phyloP scores from a whole-genome alignment of 2,888 invertebrate species.

The Leptarthrus brevirostris region DNA sequence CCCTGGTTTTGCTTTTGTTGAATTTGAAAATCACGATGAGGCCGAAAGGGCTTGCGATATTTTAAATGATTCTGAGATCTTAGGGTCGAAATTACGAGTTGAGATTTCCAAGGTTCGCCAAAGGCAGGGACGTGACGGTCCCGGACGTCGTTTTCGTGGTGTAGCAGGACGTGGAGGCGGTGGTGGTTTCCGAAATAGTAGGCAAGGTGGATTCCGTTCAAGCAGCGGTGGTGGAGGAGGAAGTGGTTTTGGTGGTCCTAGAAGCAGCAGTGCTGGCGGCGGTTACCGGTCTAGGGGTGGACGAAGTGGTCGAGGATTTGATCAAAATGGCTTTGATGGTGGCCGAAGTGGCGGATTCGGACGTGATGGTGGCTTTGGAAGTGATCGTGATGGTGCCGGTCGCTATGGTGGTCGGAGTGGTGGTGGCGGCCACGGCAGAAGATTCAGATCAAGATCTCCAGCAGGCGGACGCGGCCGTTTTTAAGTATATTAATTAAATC shows the following conservation, averaged over 20 bases:
- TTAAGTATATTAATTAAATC: constrained; percentile 4
- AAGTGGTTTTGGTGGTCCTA: constrained; percentile 66
- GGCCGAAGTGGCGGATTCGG: constrained; percentile 45
- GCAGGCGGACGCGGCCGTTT: constrained; percentile 59
- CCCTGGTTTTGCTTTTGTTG: constrained; percentile 93
- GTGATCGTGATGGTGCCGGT: constrained; percentile 65
- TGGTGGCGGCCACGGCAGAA: constrained; percentile 50
- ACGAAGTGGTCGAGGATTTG: constrained; percentile 60
- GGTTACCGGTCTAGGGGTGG: constrained; percentile 69
- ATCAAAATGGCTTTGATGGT: constrained; percentile 52
- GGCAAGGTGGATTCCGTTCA: constrained; percentile 69
- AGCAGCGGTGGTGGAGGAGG: constrained; percentile 71
- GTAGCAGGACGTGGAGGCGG: constrained; percentile 69
- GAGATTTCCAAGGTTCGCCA: constrained; percentile 87
- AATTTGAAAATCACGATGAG: constrained; percentile 88
- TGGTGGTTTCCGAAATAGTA: constrained; percentile 68
- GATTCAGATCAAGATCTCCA: constrained; percentile 65
- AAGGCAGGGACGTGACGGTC: constrained; percentile 74
- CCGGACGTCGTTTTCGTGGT: constrained; percentile 72
- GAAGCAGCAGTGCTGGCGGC: constrained; percentile 66
- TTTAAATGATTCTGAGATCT: constrained; percentile 87
- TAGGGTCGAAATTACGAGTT: constrained; percentile 88
- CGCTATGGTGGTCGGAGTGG: constrained; percentile 60
- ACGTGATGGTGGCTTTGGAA: constrained; percentile 61
- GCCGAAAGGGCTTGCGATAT: constrained; percentile 87